Conservation (phyloP, 35 echinoderm and acorn worm species). For the Ophiothrix spiculata region DNA sequence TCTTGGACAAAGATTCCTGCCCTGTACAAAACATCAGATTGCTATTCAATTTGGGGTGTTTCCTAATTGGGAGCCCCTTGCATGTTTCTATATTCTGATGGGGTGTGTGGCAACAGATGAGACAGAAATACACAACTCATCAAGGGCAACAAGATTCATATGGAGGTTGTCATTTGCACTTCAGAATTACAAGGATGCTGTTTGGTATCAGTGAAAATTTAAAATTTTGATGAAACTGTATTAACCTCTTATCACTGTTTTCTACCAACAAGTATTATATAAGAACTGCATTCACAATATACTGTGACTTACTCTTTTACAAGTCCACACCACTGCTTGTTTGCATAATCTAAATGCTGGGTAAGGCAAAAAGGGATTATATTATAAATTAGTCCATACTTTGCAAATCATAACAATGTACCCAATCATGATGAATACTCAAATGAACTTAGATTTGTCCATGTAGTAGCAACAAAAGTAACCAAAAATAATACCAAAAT, state of each 20-base stretch:
- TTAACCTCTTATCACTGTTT: not conserved
- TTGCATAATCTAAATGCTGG: constrained; percentile 4
- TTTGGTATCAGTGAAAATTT: too few species aligned
- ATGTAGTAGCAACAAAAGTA: too few species aligned
- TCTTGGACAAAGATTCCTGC: too few species aligned
- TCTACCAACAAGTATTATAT: not conserved
- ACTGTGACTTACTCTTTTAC: constrained; percentile 1
- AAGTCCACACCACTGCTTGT: not conserved
- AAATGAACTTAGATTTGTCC: too few species aligned
- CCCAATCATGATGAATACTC: too few species aligned
- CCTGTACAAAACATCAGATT: too few species aligned
- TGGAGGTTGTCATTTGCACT: not conserved
- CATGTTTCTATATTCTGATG: not conserved
- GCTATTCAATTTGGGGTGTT: too few species aligned
- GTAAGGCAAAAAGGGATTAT: not conserved
- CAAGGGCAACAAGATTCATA: too few species aligned
- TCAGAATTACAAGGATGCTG: not conserved
- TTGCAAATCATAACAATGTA: too few species aligned
- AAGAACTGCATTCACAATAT: not conserved
- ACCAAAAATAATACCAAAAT: too few species aligned
- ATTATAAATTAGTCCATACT: too few species aligned
- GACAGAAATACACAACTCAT: not conserved
- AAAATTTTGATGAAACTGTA: not conserved
- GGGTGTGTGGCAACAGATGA: not conserved
- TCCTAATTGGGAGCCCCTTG: too few species aligned